Conservation (phyloP, 1,140 invertebrate genomes). For the Bombus soroeensis region DNA sequence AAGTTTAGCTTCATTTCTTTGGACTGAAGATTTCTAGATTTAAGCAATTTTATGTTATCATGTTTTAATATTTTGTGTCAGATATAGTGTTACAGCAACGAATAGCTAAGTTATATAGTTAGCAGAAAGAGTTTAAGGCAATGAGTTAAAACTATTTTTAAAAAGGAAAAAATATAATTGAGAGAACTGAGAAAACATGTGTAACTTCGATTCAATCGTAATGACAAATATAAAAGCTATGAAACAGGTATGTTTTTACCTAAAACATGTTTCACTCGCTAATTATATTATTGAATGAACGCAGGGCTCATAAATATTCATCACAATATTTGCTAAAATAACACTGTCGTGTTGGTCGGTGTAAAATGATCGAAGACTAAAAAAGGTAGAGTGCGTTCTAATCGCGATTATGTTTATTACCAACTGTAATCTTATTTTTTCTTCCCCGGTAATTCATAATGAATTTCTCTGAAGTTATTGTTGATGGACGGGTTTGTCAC, state of each 20-base stretch:
- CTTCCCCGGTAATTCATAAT: not conserved
- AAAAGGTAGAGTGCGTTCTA: not conserved
- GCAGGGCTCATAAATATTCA: slow-evolving; percentile 13
- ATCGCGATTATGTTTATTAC: not conserved
- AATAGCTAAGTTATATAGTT: no score
- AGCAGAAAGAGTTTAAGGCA: no score
- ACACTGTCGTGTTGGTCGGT: not conserved
- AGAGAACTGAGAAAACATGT: no score
- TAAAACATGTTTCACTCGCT: not conserved
- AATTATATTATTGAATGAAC: slow-evolving; percentile 6
- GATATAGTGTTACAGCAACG: no score
- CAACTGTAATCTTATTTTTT: slow-evolving; percentile 34
- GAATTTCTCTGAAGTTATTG: not conserved
- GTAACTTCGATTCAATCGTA: no score
- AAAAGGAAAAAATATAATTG: no score
- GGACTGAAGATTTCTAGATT: no score
- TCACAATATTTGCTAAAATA: not conserved
- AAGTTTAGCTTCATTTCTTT: no score
- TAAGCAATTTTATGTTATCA: no score
- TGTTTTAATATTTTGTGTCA: no score
- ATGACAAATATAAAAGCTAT: no score
- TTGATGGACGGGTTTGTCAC: slow-evolving; percentile 35
- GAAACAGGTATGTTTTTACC: not conserved
- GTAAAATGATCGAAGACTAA: not conserved
- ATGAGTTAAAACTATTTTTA: no score